Evolutionary conservation across 2,113 vertebrate genomes (phyloP), one percentile per base, ranked within the genome.

Genomic region (Anthoscopus minutus): DNA sequence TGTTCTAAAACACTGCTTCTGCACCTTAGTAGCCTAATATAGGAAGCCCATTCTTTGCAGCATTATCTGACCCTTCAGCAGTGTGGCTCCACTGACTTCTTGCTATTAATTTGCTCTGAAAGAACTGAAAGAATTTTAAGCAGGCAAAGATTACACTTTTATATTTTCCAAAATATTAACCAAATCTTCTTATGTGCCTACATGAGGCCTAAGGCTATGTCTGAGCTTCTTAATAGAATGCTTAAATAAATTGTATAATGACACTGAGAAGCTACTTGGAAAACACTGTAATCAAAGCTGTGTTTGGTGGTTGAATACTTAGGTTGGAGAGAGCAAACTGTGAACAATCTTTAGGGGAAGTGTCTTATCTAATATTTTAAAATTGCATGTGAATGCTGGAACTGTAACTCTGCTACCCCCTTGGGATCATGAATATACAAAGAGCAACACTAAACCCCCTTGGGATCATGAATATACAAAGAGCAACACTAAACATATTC

Each of bases 151-250:
- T 92, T 94, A 95, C 45, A 64, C n/a, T 90, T 86, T 37, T 81
- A 53, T 90, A 76, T 86, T 96, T 96, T 95, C 80, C 45, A 64
- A 94, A 96, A 96, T 93, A 91, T 91, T 96, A 96, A 81, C 64
- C 76, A 95, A 96, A 97, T 96, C 94, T 95, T 93, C 88, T 97
- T 96, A 93, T 47, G 30, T 69, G 86, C 80, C 88, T 90, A 93
- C 89, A 79, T 61, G 69, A 90, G 83, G 81, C 92, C 93, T 86
- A 89, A 92, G 89, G 89, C 92, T 94, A 92, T 67, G 81, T 92
- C 92, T 96, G 94, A 96, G 71, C 93, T 92, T 89, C 80, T 95
- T 96, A 96, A 88, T 90, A 84, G 93, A 94, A 84, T 67, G 60
- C 61, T 89, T 91, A 62, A 88, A 95, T 93, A 93, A 88, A 84